Percentiles rank a stretch among this genome's conserved stretches.
These are phyloP conservation scores for Anthopleura sola DNA, from an alignment of 64 coral and sea anemone species.

Conservation along the genomic window DNA sequence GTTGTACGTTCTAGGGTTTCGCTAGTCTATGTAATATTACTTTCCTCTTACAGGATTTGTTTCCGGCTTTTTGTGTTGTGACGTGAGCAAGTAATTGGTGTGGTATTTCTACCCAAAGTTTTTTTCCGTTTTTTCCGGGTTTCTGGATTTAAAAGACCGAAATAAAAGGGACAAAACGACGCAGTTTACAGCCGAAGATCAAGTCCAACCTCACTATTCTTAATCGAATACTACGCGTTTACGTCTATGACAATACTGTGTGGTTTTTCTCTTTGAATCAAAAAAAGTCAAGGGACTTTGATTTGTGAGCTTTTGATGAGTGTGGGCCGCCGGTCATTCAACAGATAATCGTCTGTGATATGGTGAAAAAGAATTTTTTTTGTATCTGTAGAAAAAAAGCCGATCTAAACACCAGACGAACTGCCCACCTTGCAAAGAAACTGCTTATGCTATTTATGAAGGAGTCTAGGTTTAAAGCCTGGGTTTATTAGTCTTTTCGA, in stretches of 20 bases:
- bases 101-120: not conserved
- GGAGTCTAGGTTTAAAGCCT: no score
- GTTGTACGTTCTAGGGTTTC: not conserved
- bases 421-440: no score
- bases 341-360: not conserved
- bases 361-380: not conserved
- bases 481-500: not conserved
- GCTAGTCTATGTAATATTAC: not conserved
- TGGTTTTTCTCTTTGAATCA: not conserved
- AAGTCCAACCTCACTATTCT: not conserved
- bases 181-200: not conserved
- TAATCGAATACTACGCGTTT: not conserved
- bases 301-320: not conserved
- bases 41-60: not conserved
- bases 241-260: not conserved
- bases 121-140: not conserved
- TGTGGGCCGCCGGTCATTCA: not conserved
- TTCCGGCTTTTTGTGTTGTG: not conserved
- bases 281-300: slow-evolving; percentile 1
- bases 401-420: no score
- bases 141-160: not conserved
- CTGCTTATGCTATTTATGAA: no score
- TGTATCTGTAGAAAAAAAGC: not conserved
- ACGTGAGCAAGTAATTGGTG: not conserved
- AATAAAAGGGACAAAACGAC: not conserved